Conservation (phyloP, 2,888 invertebrate species). For the Ormyrus pomaceus region DNA sequence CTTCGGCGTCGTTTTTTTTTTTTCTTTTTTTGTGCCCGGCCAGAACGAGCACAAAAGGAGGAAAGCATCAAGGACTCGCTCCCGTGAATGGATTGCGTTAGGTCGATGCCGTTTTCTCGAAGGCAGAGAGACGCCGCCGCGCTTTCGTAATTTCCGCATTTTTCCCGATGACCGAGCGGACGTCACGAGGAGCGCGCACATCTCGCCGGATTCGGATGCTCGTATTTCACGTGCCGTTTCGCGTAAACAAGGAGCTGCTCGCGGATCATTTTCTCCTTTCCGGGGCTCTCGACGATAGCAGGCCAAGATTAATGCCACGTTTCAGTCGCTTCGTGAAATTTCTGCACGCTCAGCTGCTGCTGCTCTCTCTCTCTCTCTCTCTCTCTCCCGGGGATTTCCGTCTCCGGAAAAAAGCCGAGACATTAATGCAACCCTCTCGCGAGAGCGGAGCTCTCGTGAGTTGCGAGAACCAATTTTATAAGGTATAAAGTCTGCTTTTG, state of each 20-base stretch:
- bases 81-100: background rate
- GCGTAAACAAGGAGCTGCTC: slow-evolving; percentile 17
- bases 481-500: too few relatives aligned
- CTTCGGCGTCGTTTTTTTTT: too few relatives aligned
- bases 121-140: background rate
- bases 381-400: slow-evolving; percentile 13
- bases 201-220: slow-evolving; percentile 4
- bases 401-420: background rate
- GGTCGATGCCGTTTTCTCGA: background rate
- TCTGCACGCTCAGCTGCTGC: slow-evolving; percentile 13
- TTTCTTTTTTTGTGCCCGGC: too few relatives aligned
- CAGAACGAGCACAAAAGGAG: too few relatives aligned
- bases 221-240: slow-evolving; percentile 30
- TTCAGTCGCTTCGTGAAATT: slow-evolving; percentile 14
- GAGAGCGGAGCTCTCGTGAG: background rate
- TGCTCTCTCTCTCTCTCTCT: too few relatives aligned
- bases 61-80: background rate
- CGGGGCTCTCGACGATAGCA: background rate
- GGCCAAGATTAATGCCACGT: slow-evolving; percentile 44
- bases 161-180: background rate
- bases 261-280: slow-evolving; percentile 30
- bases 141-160: slow-evolving; percentile 19
- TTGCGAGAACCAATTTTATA: too few relatives aligned
- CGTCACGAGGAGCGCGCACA: slow-evolving; percentile 14
- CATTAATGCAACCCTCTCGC: background rate